Evolutionary conservation across 2,797 vertebrate species (phyloP), one percentile per base, ranked within the genome.

Genomic region (Spondyliosoma cantharus): DNA sequence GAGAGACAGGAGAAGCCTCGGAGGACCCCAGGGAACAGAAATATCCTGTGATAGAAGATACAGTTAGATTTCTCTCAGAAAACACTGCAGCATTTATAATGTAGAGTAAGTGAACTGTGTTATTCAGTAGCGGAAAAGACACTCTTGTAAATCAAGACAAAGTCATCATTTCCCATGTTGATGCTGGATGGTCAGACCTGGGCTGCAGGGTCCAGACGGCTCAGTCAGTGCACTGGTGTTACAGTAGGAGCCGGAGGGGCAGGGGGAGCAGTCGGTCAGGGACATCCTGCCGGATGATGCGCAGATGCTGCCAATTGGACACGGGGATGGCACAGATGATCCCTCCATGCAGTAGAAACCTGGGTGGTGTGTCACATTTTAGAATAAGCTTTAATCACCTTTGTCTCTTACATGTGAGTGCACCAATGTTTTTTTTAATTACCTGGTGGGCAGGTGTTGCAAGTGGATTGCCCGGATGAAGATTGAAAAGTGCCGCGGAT

Each of bases 401-500:
- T 32, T 54, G 53, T n/a, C 64, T 52, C 2, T 67, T 32, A 4
- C 37, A 29, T 58, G n/a, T 22, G 14, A 56, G 19, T 19, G 5
- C 27, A 64, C 16, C 58, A 42, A 29, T 76, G 46, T 45, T 69
- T 54, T 75, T 73, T 69, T 60, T 58, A 15, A 74, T 91, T 80
- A 96, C 95, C 95, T 85, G 90, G 82, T 73, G 93, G 92, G 69
- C 95, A 96, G 67, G 60, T 81, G 50, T 80, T 76, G 75, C 95
- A 96, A 25, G 75, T 70, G 5, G 86, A 52, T 73, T 96, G 94
- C 53, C 95, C 95, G 87, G 90, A 74, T 82, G 91, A 90, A 69
- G 96, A 90, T 81, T 98, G 97, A 71, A 96, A 97, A 43, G 96
- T 93, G 49, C 97, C 97, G 37, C 94, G 75, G 3, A 87, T 91